These are phyloP conservation scores for Thymelicus lineola DNA, from an alignment of 2,888 invertebrate species.

Conservation along the genomic window DNA sequence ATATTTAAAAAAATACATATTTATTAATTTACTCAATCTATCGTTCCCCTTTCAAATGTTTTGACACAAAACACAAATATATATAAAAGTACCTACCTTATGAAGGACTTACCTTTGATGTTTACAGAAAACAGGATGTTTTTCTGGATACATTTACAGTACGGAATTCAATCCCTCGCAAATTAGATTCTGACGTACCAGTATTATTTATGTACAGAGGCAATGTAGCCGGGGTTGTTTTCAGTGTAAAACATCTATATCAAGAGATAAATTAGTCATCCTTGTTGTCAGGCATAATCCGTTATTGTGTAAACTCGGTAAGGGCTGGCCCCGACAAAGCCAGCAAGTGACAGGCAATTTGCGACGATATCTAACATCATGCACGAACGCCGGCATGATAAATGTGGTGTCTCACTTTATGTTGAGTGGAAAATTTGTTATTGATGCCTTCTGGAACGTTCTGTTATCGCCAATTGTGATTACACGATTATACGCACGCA, in stretches of 20 bases:
- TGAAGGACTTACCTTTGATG: too few relatives aligned
- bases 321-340: constrained; percentile 1
- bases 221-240: too few relatives aligned
- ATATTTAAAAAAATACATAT: too few relatives aligned
- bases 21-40: too few relatives aligned
- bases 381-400: constrained; percentile 7
- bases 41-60: too few relatives aligned
- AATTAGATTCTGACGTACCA: too few relatives aligned
- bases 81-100: too few relatives aligned
- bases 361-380: constrained; percentile 17
- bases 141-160: too few relatives aligned
- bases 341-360: constrained; percentile 27
- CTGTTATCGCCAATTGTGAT: not conserved
- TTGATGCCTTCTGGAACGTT: constrained; percentile 14
- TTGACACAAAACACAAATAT: too few relatives aligned
- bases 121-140: too few relatives aligned
- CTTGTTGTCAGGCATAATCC: not conserved
- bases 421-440: constrained; percentile 20
- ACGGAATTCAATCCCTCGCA: too few relatives aligned
- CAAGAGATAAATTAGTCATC: constrained; percentile 7
- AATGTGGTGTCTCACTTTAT: constrained; percentile 11
- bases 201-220: too few relatives aligned
- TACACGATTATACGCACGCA: constrained; percentile 4
- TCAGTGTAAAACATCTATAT: not conserved
- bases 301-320: constrained; percentile 9